Base-by-base conservation (phyloP, 2,888 invertebrate species). In the Machimus rusticus region DNA sequence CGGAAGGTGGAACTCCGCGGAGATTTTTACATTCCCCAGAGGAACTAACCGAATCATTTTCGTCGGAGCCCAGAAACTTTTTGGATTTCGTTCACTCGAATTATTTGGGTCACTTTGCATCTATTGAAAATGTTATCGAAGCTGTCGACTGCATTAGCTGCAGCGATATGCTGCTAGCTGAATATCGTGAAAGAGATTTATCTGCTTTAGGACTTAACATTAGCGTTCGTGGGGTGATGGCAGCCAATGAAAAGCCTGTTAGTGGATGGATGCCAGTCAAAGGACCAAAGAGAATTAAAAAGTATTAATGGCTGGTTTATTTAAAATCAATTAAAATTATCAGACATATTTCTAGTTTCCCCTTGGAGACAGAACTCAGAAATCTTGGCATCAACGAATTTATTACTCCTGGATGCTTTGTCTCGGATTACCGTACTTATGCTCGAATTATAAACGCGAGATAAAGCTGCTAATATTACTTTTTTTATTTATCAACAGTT, bases 241-340 rank as follows among this genome's bases (percentile, higher is more conserved):
- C 95, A 5, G 92, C 94, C 31, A 97, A 97, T 92, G 93, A 94
- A 90, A 93, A 94, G 34, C 96, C 95, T 19, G 93, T 95, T 1
- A 94, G 94, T 16, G 95, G 95, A 46, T 97, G 96, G 96, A 96
- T 95, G 92, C 96, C 96, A 86, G 95, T 96, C 0, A 94, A 94
- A 89, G 95, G 95, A 3, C 91, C 86, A 9, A 28, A 86, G 5
- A 78, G 87, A 76, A 16, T 74, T 74, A 77, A 77, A 28, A 19
- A 55, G 86, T 86, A 85, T 19, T 23, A 6, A 3, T 46, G 16
- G 31, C n/a, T 39, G 14, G 14, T 14, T 14, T 51, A 16, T 51
- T 12, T 23, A 14, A 39, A 51, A 28, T n/a, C 14, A 23, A 16
- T n/a, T 4, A 19, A 9, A 39, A 43, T 39, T 19, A 28, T 23